Conservation (phyloP, 1,140 invertebrate species). For the Limonius californicus region DNA sequence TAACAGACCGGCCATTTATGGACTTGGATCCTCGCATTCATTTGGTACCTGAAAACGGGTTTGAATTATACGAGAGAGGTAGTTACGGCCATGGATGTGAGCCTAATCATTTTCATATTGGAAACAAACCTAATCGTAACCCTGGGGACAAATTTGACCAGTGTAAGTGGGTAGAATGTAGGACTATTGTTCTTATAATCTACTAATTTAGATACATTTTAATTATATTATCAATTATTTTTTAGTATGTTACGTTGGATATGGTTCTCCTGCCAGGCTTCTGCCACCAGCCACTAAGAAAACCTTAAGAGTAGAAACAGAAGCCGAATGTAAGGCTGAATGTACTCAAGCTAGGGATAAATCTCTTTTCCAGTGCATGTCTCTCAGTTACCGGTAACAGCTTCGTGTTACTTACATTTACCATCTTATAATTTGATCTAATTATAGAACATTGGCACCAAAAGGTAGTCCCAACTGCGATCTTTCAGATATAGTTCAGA, state of each 20-base stretch:
- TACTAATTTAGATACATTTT: neutral
- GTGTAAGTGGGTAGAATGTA: conserved; percentile 24
- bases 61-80: conserved; percentile 72
- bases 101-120: conserved; percentile 50
- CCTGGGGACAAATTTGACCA: conserved; percentile 34
- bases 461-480: conserved; percentile 55
- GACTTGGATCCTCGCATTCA: conserved; percentile 58
- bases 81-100: conserved; percentile 77
- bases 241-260: conserved; percentile 69
- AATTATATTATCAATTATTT: conserved; percentile 19
- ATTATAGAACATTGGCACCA: conserved; percentile 31
- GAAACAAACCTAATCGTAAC: conserved; percentile 22
- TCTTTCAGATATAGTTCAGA: conserved; percentile 64
- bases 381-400: conserved; percentile 69
- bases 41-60: conserved; percentile 57
- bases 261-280: conserved; percentile 64
- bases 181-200: neutral
- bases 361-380: conserved; percentile 63
- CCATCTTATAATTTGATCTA: too few relatives aligned
- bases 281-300: conserved; percentile 61
- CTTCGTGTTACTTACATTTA: neutral
- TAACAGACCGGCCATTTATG: conserved; percentile 66
- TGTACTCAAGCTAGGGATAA: conserved; percentile 58
- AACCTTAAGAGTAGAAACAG: conserved; percentile 56
- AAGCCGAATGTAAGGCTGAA: conserved; percentile 64